These are phyloP conservation scores for Poeciliopsis turrubarensis DNA, from an alignment of 2,113 vertebrate species.

Conservation along the genomic window DNA sequence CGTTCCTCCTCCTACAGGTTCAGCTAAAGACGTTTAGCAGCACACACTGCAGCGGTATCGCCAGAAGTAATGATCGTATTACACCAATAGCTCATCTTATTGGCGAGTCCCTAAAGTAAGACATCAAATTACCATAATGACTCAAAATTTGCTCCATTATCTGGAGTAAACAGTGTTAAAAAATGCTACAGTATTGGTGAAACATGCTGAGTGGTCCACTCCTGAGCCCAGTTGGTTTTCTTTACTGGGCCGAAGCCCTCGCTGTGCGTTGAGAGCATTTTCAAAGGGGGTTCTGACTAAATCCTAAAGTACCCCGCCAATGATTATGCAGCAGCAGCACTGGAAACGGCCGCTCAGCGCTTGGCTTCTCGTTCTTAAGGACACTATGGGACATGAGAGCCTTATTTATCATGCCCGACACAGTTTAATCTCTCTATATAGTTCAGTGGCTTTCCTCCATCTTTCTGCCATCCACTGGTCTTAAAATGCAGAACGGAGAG, in stretches of 20 bases:
- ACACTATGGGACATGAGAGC: slow-evolving; percentile 9
- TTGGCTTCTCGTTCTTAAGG: neutral
- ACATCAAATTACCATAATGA: neutral
- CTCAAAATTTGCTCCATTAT: neutral
- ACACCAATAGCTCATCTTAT: neutral
- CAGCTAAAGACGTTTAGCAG: neutral
- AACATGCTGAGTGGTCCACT: neutral
- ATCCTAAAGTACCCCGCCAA: neutral
- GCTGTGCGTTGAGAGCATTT: too few species aligned
- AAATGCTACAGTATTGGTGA: neutral
- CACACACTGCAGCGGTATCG: neutral
- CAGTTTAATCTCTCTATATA: neutral
- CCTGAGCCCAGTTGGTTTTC: neutral
- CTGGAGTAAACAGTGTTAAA: neutral
- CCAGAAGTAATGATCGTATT: neutral
- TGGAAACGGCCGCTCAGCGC: neutral
- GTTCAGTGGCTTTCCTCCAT: neutral
- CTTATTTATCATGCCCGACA: slow-evolving; percentile 19
- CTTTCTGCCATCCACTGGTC: neutral
- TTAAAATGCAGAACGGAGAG: slow-evolving; percentile 6
- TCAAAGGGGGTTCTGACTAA: neutral
- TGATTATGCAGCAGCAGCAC: neutral
- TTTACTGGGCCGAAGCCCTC: neutral
- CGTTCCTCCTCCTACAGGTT: neutral
- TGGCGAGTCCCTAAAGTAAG: neutral